Percentiles rank a stretch among this genome's conserved stretches.
Evolutionary conservation across 2,888 invertebrate species (phyloP).

Genomic region (Koerneria pararmatus): DNA sequence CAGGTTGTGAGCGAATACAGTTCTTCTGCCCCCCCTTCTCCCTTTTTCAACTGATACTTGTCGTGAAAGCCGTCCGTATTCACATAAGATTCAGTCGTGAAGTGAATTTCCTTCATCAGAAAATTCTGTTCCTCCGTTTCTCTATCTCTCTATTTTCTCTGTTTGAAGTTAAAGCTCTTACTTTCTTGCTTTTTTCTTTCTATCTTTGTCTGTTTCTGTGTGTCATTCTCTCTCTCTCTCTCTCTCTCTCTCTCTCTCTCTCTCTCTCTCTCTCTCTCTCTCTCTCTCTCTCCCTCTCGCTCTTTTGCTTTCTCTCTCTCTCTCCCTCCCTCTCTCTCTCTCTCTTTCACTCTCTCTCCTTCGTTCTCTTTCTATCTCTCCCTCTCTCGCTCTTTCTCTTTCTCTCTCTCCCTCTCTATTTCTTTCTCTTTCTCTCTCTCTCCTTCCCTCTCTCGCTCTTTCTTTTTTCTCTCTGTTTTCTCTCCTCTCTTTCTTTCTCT

Average conservation of each 20-base stretch:
- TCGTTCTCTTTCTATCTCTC: background rate
- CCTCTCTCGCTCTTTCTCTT: too few species aligned
- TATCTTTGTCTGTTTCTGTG: conserved; percentile 9
- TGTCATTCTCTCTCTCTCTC: background rate
- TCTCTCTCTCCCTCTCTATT: conserved; percentile 1
- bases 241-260: background rate
- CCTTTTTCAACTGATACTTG: too few species aligned
- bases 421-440: background rate
- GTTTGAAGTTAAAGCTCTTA: too few species aligned
- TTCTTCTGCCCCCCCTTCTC: too few species aligned
- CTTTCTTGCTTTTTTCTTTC: background rate
- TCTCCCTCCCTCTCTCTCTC: background rate
- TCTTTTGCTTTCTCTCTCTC: conserved; percentile 5
- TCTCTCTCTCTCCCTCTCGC: background rate
- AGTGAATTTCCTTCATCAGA: background rate
- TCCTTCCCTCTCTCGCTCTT: background rate
- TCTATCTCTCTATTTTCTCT: too few species aligned
- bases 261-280: conserved; percentile 14
- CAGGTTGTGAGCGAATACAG: too few species aligned
- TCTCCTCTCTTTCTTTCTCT: background rate
- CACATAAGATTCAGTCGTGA: too few species aligned
- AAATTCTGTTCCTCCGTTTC: background rate
- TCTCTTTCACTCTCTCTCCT: background rate
- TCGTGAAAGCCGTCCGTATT: too few species aligned
- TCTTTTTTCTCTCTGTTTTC: background rate